Conservation (phyloP, 1,140 invertebrate genomes). For the Sipha flava region DNA sequence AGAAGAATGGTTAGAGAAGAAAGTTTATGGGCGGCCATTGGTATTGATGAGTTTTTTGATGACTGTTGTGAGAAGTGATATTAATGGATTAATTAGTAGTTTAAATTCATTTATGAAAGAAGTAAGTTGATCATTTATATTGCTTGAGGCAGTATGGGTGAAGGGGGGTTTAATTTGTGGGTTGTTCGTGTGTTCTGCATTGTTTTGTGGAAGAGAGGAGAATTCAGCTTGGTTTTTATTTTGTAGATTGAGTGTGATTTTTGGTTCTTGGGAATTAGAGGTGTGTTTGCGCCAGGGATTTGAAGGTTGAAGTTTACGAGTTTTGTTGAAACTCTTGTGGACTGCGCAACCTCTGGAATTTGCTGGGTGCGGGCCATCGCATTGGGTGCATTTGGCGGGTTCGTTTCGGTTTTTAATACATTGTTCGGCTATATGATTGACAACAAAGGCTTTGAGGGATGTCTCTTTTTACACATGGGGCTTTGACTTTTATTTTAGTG, state of each 20-base stretch:
- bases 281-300: no score
- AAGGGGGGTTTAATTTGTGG: background rate
- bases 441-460: conserved; percentile 38
- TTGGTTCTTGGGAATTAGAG: background rate
- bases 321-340: no score
- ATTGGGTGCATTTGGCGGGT: conserved; percentile 30
- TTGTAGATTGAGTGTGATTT: background rate
- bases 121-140: background rate
- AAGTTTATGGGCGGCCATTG: no score
- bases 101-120: no score
- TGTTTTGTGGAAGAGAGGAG: background rate
- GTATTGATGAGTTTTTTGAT: background rate
- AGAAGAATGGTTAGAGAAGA: background rate
- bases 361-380: background rate
- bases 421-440: conserved; percentile 35
- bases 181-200: no score
- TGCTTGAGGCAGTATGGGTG: background rate
- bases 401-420: conserved; percentile 41
- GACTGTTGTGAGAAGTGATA: background rate
- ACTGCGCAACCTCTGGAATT: background rate
- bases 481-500: conserved; percentile 39
- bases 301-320: no score
- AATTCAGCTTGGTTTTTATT: background rate
- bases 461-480: conserved; percentile 38
- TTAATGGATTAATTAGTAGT: no score